Evolutionary conservation across 1,140 invertebrate species (phyloP).

Genomic region (Bombus cullumanus): DNA sequence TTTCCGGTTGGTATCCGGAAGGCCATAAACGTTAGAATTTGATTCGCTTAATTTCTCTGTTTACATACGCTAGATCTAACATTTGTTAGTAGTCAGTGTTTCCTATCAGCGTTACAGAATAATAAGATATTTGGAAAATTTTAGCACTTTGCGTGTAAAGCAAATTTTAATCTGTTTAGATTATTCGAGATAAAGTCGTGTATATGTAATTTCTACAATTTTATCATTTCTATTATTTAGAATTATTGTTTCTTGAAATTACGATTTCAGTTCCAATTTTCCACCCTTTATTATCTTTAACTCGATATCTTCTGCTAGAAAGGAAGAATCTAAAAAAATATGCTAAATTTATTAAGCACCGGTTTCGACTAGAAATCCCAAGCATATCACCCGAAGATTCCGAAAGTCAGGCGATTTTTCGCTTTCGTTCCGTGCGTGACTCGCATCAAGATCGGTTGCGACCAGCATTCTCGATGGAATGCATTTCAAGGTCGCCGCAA

Average conservation of each 20-base stretch:
- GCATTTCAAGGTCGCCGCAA: not conserved
- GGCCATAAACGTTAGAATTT: not conserved
- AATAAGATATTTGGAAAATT: not conserved
- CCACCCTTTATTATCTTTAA: not conserved
- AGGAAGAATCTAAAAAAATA: not conserved
- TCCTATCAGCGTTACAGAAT: too few relatives aligned
- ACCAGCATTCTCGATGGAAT: not conserved
- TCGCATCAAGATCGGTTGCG: not conserved
- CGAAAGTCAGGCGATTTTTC: not conserved
- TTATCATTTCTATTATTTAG: not conserved
- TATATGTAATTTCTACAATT: not conserved
- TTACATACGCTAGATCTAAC: not conserved
- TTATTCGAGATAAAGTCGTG: too few relatives aligned
- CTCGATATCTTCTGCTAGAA: not conserved
- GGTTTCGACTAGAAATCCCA: not conserved
- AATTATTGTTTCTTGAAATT: too few relatives aligned
- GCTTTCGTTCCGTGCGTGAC: slow-evolving; percentile 30
- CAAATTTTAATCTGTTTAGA: not conserved
- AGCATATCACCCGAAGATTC: not conserved
- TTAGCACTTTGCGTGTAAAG: too few relatives aligned
- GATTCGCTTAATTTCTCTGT: not conserved
- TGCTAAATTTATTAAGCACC: not conserved
- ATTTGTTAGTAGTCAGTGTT: too few relatives aligned
- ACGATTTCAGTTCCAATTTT: too few relatives aligned
- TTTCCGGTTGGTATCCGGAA: not conserved